phyloP scores from a whole-genome alignment of 2,113 vertebrate genomes.

The Oncorhynchus gorbuscha region DNA sequence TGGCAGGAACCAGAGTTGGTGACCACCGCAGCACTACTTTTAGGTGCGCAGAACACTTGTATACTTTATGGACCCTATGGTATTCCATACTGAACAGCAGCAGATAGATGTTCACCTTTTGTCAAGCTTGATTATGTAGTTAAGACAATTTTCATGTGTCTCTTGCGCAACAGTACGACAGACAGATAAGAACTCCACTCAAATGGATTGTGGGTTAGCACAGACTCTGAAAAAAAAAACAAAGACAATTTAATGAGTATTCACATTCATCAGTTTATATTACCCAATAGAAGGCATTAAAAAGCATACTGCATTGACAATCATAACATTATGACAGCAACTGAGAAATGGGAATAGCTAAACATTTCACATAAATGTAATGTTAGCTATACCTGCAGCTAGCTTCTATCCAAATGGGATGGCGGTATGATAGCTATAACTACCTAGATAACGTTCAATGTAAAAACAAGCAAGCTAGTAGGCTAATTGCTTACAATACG shows the following conservation, averaged over 20 bases:
- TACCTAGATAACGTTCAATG: too few species aligned
- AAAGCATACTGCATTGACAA: background rate
- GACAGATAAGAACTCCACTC: background rate
- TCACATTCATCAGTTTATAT: background rate
- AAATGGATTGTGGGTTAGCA: background rate
- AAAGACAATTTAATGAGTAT: background rate
- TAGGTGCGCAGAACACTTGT: background rate
- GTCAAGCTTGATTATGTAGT: slow-evolving; percentile 48
- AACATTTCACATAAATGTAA: too few species aligned
- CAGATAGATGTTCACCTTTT: slow-evolving; percentile 47
- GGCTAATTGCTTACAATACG: too few species aligned
- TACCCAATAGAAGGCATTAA: slow-evolving; percentile 10
- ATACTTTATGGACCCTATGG: background rate
- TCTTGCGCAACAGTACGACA: slow-evolving; percentile 51
- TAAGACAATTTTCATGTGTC: slow-evolving; percentile 22
- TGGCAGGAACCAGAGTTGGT: background rate
- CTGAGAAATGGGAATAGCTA: too few species aligned
- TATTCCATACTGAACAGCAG: background rate
- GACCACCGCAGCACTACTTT: background rate
- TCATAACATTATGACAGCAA: too few species aligned
- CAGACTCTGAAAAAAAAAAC: background rate
- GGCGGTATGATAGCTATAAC: too few species aligned
- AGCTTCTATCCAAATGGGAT: too few species aligned
- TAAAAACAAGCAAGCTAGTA: too few species aligned
- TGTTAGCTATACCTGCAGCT: too few species aligned